Evolutionary conservation across 2,113 vertebrate genomes (phyloP).

Genomic region (Oncorhynchus nerka): DNA sequence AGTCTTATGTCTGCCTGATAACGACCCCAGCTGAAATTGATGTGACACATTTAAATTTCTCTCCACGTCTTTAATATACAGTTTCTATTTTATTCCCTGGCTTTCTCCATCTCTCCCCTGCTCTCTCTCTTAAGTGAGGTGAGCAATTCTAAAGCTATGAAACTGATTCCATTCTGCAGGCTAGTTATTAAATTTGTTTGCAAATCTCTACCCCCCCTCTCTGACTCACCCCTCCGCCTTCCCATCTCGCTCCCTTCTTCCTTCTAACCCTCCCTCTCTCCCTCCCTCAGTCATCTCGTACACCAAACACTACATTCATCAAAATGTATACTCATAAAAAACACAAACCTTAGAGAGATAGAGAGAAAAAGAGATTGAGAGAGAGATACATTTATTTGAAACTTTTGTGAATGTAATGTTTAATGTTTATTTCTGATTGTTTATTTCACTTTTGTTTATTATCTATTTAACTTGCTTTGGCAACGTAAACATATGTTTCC

Average conservation of each 20-base stretch:
- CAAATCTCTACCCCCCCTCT: conserved; percentile 61
- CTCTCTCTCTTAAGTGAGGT: conserved; percentile 40
- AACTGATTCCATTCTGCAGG: conserved; percentile 62
- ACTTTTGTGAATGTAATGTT: no score
- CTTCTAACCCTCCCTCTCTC: no score
- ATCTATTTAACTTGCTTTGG: no score
- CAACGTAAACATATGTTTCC: no score
- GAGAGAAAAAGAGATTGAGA: conserved; percentile 14
- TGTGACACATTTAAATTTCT: conserved; percentile 4
- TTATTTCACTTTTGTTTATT: no score
- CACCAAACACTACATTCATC: background rate
- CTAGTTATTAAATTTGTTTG: conserved; percentile 77
- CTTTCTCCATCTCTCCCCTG: conserved; percentile 16
- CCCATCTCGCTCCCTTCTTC: background rate
- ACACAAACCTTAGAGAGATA: conserved; percentile 4
- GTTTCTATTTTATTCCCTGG: conserved; percentile 31
- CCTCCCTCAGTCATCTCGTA: no score
- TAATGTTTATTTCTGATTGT: no score
- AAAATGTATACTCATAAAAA: background rate
- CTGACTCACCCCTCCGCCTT: background rate
- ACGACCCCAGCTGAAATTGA: no score
- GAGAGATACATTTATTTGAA: no score
- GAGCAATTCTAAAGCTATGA: conserved; percentile 45
- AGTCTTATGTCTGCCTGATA: no score
- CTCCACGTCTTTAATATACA: conserved; percentile 5